Evolutionary conservation across 2,888 invertebrate species (phyloP).

Genomic region (Eutolmus rufibarbis): DNA sequence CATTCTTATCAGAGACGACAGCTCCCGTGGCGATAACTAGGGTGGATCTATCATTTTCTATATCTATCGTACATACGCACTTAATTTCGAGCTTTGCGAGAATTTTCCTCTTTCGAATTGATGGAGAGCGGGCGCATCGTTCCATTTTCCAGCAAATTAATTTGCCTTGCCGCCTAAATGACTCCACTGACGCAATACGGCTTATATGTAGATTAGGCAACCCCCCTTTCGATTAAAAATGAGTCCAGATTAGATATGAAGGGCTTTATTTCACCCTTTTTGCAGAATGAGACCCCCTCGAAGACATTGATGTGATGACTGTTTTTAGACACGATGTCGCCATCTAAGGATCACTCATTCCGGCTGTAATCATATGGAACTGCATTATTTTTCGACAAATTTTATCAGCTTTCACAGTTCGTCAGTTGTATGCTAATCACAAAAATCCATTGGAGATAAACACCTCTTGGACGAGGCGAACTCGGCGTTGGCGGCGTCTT

Average conservation of each 20-base stretch:
- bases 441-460: not conserved
- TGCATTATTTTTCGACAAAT: not conserved
- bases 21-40: not conserved
- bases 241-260: not conserved
- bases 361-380: not conserved
- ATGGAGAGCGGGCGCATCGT: not conserved
- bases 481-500: not conserved
- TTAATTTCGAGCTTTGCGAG: not conserved
- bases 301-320: not conserved
- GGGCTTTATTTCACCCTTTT: not conserved
- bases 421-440: not conserved
- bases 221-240: not conserved
- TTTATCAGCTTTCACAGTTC: not conserved
- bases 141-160: conserved; percentile 5
- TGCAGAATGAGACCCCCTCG: not conserved
- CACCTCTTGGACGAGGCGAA: not conserved
- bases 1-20: not conserved
- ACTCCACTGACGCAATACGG: not conserved
- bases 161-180: not conserved
- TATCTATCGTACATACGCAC: not conserved
- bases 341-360: not conserved
- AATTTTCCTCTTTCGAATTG: not conserved
- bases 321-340: conserved; percentile 1
- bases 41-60: not conserved
- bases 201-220: not conserved